phyloP scores from a whole-genome alignment of 2,888 invertebrate genomes.

The Mimas tiliae region DNA sequence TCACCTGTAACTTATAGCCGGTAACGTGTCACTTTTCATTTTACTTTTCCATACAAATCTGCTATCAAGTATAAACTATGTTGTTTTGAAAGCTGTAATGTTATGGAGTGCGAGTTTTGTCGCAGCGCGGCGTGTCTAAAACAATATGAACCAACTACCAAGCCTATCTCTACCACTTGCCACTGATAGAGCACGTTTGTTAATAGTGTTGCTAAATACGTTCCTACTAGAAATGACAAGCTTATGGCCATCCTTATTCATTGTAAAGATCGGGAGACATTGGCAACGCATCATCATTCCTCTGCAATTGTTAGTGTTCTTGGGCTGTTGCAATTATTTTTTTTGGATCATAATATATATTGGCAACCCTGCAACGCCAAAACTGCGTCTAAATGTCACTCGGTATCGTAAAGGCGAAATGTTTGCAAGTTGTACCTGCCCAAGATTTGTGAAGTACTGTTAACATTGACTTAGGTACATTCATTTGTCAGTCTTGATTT shows the following conservation, averaged over 20 bases:
- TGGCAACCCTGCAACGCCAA: conserved; percentile 32
- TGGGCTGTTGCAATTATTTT: no score
- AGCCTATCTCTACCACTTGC: conserved; percentile 32
- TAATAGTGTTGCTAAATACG: conserved; percentile 34
- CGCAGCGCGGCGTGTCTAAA: conserved; percentile 31
- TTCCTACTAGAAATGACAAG: no score
- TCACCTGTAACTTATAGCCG: no score
- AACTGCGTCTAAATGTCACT: conserved; percentile 39
- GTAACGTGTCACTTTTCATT: no score
- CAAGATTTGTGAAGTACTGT: conserved; percentile 33
- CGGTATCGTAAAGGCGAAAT: conserved; percentile 31
- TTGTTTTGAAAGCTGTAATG: conserved; percentile 31
- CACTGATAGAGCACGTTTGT: conserved; percentile 33
- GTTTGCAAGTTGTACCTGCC: conserved; percentile 29
- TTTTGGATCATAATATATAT: background rate
- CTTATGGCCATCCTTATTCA: no score
- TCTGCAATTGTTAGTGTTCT: no score
- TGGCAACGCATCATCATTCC: no score
- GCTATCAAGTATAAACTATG: background rate
- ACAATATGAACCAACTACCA: conserved; percentile 33
- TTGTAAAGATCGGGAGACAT: no score
- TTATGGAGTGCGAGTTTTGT: conserved; percentile 32
- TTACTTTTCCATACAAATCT: background rate
- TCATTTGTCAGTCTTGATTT: background rate
- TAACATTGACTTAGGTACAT: conserved; percentile 24